Evolutionary conservation across 2,113 vertebrate genomes (phyloP).

Genomic region (Rynchops niger): DNA sequence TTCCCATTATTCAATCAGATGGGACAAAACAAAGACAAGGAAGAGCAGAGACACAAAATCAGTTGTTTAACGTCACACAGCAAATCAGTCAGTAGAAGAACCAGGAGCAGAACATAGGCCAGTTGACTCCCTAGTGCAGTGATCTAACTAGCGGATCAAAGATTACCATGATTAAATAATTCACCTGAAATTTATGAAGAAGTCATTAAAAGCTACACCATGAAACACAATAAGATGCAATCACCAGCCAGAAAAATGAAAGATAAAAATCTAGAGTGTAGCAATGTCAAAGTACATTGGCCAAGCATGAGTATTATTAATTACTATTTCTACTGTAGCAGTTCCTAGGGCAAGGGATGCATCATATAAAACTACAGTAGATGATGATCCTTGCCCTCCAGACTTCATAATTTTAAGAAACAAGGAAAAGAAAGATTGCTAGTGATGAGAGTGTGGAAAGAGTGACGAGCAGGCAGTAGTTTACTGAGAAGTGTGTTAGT

Average conservation of each 20-base stretch:
- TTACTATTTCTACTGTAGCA: not conserved
- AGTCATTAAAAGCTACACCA: conserved; percentile 38
- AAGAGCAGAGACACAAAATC: conserved; percentile 35
- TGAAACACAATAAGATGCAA: conserved; percentile 46
- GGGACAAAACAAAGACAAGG: conserved; percentile 44
- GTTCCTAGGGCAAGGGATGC: not conserved
- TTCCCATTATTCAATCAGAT: conserved; percentile 12
- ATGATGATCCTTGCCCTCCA: conserved; percentile 1
- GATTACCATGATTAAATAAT: conserved; percentile 1
- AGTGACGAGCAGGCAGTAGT: not conserved
- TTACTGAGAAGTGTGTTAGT: conserved; percentile 1
- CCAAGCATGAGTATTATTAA: not conserved
- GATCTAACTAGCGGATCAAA: not conserved
- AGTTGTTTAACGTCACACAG: conserved; percentile 27
- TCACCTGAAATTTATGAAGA: conserved; percentile 18
- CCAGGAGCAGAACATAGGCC: not conserved
- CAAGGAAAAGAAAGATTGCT: conserved; percentile 26
- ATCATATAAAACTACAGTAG: not conserved
- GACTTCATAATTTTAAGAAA: conserved; percentile 6
- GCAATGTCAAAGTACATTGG: not conserved
- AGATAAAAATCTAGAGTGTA: conserved; percentile 20
- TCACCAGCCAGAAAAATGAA: conserved; percentile 22
- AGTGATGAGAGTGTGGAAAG: not conserved
- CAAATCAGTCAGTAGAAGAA: conserved; percentile 33
- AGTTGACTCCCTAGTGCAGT: not conserved